Conservation (phyloP, 2,888 invertebrate species). For the Caprella mutica region DNA sequence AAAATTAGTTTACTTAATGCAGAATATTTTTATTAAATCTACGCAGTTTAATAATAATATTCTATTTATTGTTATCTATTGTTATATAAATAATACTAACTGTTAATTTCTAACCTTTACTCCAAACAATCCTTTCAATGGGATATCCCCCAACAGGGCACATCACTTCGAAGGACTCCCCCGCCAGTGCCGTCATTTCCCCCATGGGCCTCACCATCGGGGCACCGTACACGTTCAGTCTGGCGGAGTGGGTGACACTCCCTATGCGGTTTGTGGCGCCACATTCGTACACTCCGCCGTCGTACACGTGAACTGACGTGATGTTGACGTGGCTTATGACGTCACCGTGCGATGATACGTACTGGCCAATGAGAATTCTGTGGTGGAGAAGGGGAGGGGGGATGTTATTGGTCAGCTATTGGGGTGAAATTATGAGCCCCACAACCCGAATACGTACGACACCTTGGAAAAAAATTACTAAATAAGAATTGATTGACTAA, state of each 20-base stretch:
- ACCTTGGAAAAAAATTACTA: too few species aligned
- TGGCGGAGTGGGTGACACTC: slow-evolving; percentile 61
- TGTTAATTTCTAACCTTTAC: slow-evolving; percentile 12
- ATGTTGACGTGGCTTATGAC: slow-evolving; percentile 75
- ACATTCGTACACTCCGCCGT: slow-evolving; percentile 69
- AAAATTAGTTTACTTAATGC: too few species aligned
- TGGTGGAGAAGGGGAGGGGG: too few species aligned
- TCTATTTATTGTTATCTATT: too few species aligned
- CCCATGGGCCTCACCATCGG: slow-evolving; percentile 76
- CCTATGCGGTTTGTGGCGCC: slow-evolving; percentile 65
- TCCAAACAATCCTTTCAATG: slow-evolving; percentile 18
- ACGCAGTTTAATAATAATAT: too few species aligned
- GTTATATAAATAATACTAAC: too few species aligned
- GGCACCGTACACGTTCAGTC: slow-evolving; percentile 68
- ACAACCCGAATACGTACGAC: too few species aligned
- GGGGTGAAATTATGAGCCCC: too few species aligned
- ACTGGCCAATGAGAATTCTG: slow-evolving; percentile 64
- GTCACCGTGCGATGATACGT: slow-evolving; percentile 61
- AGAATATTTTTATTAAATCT: too few species aligned
- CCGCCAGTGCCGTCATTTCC: slow-evolving; percentile 74
- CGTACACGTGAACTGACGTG: slow-evolving; percentile 63
- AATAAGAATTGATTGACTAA: too few species aligned
- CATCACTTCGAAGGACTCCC: slow-evolving; percentile 68
- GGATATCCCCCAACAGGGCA: slow-evolving; percentile 51
- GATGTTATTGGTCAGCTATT: too few species aligned